phyloP scores from a whole-genome alignment of 2,888 invertebrate genomes.

The Trissolcus brochymenae region DNA sequence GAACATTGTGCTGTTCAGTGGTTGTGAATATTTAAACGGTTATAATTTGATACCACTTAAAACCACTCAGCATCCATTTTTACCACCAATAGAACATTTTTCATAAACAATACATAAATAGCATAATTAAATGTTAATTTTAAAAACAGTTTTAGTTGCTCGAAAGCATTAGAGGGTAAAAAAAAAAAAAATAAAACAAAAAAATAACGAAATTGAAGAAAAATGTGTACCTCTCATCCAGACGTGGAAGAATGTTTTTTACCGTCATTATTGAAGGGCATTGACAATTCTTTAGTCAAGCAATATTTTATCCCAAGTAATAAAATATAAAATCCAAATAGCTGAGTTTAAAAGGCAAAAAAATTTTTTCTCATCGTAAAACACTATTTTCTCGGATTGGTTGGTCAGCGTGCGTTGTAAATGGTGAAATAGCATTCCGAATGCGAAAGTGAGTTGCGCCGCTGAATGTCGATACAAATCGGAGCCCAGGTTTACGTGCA shows the following conservation, averaged over 20 bases:
- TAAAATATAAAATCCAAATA: constrained; percentile 41
- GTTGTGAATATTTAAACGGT: constrained; percentile 38
- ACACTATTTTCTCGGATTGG: constrained; percentile 51
- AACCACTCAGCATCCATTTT: constrained; percentile 22
- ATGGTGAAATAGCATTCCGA: constrained; percentile 54
- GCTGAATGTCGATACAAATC: constrained; percentile 52
- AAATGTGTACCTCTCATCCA: not conserved
- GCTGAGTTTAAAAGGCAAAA: constrained; percentile 25
- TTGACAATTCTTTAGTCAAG: constrained; percentile 39
- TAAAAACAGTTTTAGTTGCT: not conserved
- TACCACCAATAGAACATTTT: constrained; percentile 3
- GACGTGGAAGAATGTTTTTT: not conserved
- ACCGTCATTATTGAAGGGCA: constrained; percentile 19
- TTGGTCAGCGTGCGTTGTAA: constrained; percentile 49
- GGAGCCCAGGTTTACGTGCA: constrained; percentile 55
- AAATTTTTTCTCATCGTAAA: constrained; percentile 56
- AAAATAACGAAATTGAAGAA: not conserved
- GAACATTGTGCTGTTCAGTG: constrained; percentile 32
- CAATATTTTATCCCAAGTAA: constrained; percentile 35
- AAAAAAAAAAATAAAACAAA: not conserved
- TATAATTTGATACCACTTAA: constrained; percentile 22
- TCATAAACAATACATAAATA: not conserved
- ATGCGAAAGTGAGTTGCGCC: constrained; percentile 56
- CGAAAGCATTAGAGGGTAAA: no score
- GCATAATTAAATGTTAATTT: not conserved